Conservation (phyloP, 1,140 invertebrate genomes). For the Drosophila guanche region DNA sequence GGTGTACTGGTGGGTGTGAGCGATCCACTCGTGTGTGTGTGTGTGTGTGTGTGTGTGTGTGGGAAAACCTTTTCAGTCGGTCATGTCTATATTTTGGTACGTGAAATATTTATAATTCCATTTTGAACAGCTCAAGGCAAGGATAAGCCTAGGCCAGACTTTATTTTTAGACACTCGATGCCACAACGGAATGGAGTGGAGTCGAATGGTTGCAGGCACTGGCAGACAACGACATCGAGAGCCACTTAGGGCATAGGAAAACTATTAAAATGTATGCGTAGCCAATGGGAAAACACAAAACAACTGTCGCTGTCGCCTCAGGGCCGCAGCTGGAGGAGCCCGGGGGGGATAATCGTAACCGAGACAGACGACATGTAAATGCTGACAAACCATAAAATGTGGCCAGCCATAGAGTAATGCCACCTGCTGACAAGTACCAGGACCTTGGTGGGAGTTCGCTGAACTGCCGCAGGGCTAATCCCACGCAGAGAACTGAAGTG, state of each 20-base stretch:
- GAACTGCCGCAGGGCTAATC: conserved; percentile 20
- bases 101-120: conserved; percentile 68
- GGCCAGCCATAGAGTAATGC: conserved; percentile 50
- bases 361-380: conserved; percentile 62
- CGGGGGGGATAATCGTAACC: conserved; percentile 4
- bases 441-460: conserved; percentile 33
- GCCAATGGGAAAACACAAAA: conserved; percentile 31
- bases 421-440: conserved; percentile 57
- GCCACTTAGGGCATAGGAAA: conserved; percentile 67
- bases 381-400: conserved; percentile 64
- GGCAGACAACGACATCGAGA: conserved; percentile 18
- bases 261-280: conserved; percentile 79
- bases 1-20: not conserved
- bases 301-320: conserved; percentile 39
- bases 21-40: not conserved
- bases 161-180: conserved; percentile 60
- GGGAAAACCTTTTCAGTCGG: conserved; percentile 35
- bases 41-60: conserved; percentile 4
- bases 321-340: not conserved
- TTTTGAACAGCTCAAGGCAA: conserved; percentile 63
- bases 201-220: conserved; percentile 4
- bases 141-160: conserved; percentile 52
- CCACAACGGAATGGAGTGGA: conserved; percentile 29
- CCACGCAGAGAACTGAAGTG: conserved; percentile 17
- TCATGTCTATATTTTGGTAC: conserved; percentile 61